A percentile compares a stretch with the other conserved stretches of the same genome.
Conservation (phyloP, 2,888 invertebrate genomes). For the Acanthosoma haemorrhoidale region DNA sequence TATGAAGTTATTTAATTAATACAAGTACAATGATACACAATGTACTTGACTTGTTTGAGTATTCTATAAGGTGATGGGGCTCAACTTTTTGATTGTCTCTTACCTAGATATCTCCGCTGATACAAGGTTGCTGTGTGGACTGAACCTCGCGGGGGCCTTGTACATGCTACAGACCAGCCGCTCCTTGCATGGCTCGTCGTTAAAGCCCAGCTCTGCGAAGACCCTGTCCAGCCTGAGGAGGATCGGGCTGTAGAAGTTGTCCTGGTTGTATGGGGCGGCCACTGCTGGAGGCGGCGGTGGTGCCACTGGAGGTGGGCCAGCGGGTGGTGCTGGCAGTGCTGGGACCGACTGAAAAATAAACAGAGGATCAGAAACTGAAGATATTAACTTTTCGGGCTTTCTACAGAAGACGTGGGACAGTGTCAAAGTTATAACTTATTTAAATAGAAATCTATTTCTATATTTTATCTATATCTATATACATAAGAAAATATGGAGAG, state of each 20-base stretch:
- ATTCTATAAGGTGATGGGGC: too few relatives aligned
- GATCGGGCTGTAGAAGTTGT: conserved; percentile 50
- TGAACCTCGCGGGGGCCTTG: conserved; percentile 71
- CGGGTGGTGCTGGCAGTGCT: background rate
- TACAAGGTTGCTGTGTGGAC: conserved; percentile 80
- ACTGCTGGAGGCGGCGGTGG: background rate
- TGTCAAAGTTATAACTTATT: too few relatives aligned
- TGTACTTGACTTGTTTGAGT: too few relatives aligned
- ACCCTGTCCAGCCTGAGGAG: conserved; percentile 69
- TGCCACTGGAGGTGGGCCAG: background rate
- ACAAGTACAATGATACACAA: too few relatives aligned
- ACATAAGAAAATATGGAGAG: too few relatives aligned
- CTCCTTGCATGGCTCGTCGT: conserved; percentile 68
- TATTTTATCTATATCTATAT: too few relatives aligned
- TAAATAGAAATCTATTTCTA: too few relatives aligned
- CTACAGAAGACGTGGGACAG: too few relatives aligned
- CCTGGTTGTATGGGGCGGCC: conserved; percentile 6
- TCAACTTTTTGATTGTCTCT: too few relatives aligned
- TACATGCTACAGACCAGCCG: conserved; percentile 79
- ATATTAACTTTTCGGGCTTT: too few relatives aligned
- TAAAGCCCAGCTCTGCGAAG: conserved; percentile 64
- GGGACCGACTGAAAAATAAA: background rate
- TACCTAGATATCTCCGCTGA: conserved; percentile 85
- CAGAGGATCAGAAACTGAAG: background rate
- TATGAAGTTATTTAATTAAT: too few relatives aligned